Conservation (phyloP, 2,113 vertebrate species). For the Ochotona curzoniae region DNA sequence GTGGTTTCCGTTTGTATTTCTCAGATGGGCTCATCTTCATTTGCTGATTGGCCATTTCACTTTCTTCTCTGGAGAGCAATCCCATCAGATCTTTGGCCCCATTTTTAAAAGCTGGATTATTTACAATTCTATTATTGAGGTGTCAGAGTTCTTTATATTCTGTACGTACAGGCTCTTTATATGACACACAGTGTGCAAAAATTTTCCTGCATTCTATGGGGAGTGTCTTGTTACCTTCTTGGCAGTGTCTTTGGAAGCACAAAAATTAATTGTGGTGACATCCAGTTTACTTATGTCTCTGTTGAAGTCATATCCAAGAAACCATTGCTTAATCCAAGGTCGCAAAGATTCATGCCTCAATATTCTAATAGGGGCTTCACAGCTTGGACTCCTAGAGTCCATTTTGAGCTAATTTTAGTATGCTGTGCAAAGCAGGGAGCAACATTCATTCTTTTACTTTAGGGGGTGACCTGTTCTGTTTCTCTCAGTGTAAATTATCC, state of each 20-base stretch:
- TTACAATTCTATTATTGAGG: constrained; percentile 1
- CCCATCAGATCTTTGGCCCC: not conserved
- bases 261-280: not conserved
- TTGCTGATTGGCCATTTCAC: not conserved
- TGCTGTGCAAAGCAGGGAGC: too few relatives aligned
- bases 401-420: not conserved
- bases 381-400: not conserved
- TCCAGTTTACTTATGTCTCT: not conserved
- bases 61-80: not conserved
- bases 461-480: too few relatives aligned
- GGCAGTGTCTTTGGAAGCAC: not conserved
- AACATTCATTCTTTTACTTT: too few relatives aligned
- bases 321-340: not conserved
- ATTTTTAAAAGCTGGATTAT: not conserved
- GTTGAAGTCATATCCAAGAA: constrained; percentile 8
- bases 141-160: not conserved
- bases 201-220: not conserved
- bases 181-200: not conserved
- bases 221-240: not conserved
- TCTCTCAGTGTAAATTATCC: too few relatives aligned
- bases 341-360: not conserved
- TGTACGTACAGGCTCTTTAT: not conserved
- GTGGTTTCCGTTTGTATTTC: not conserved
- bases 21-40: not conserved
- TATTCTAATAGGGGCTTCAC: not conserved